Conservation (phyloP, 2,113 vertebrate genomes). For the Clarias macrocephalus region DNA sequence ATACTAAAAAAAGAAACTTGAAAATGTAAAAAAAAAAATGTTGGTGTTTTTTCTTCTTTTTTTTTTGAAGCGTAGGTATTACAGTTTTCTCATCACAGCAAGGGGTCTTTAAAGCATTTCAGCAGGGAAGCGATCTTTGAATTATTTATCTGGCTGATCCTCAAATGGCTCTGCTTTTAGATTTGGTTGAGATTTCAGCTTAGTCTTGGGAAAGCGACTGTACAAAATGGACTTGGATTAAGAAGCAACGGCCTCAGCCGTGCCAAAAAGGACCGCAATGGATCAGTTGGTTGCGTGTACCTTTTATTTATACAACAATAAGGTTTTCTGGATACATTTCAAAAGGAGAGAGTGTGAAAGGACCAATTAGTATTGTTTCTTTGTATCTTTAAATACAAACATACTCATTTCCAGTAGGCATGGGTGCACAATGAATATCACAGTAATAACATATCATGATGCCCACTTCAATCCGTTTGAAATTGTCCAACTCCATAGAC, state of each 20-base stretch:
- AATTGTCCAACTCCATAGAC: background rate
- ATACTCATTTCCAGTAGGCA: constrained; percentile 18
- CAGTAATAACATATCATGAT: background rate
- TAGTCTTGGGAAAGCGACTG: constrained; percentile 2
- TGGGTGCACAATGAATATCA: constrained; percentile 17
- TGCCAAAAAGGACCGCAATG: constrained; percentile 3
- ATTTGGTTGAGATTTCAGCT: constrained; percentile 53
- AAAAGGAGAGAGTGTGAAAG: constrained; percentile 27
- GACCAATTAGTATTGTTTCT: background rate
- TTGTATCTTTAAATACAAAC: background rate
- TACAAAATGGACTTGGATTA: constrained; percentile 4
- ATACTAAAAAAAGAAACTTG: constrained; percentile 69
- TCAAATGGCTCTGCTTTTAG: constrained; percentile 67
- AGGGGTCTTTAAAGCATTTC: constrained; percentile 76
- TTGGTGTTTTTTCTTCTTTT: constrained; percentile 34
- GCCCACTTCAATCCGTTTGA: constrained; percentile 7
- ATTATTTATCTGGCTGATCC: constrained; percentile 76
- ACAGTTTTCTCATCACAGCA: constrained; percentile 65
- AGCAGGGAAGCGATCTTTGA: constrained; percentile 71
- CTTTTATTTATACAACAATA: constrained; percentile 34
- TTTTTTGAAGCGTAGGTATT: background rate
- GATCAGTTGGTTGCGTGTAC: background rate
- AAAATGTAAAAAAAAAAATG: constrained; percentile 67
- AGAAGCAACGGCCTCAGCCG: background rate
- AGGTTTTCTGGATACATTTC: constrained; percentile 16